Conservation (phyloP, 2,113 vertebrate species). For the Indicator maculatus region DNA sequence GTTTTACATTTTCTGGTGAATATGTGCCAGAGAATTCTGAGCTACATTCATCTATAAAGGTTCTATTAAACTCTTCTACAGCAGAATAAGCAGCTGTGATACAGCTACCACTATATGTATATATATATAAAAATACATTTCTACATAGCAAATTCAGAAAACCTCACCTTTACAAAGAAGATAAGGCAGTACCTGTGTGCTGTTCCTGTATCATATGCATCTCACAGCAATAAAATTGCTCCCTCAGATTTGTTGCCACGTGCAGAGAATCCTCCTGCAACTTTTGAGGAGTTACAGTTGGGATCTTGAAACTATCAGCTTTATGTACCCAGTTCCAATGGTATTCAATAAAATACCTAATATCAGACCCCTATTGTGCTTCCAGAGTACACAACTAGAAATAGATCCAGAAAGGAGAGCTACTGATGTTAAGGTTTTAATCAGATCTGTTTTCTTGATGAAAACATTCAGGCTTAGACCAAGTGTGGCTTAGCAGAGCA, state of each 20-base stretch:
- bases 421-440: not conserved
- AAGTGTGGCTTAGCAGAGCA: not conserved
- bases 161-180: not conserved
- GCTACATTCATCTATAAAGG: not conserved
- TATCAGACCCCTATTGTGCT: not conserved
- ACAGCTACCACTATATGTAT: not conserved
- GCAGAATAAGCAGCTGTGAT: not conserved
- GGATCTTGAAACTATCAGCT: not conserved
- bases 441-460: not conserved
- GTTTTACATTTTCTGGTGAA: not conserved
- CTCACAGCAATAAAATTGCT: not conserved
- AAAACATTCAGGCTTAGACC: not conserved
- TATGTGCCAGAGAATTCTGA: not conserved
- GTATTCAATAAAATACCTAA: not conserved
- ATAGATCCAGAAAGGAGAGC: not conserved
- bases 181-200: not conserved
- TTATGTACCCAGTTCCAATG: not conserved
- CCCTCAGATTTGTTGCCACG: not conserved
- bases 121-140: not conserved
- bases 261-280: not conserved
- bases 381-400: not conserved
- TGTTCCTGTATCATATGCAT: not conserved
- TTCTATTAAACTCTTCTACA: not conserved
- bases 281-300: not conserved
- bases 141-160: not conserved